Conservation (phyloP, 2,797 vertebrate species). For the Artibeus jamaicensis region DNA sequence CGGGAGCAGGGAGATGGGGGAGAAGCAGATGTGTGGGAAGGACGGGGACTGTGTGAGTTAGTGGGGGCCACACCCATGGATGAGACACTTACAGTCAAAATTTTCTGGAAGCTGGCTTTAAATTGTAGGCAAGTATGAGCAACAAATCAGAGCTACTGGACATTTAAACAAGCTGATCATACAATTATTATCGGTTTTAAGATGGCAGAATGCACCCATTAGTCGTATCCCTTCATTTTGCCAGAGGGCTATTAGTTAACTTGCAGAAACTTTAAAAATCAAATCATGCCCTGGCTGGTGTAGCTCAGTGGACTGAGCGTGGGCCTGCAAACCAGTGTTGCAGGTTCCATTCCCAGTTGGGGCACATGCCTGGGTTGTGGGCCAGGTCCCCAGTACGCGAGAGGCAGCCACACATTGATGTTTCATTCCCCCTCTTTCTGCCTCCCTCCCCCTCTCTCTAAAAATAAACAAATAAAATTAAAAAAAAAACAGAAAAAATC, state of each 20-base stretch:
- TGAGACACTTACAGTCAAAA: fast-evolving
- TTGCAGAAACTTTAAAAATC: not conserved
- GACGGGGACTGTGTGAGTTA: not conserved
- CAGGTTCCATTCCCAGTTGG: too few species aligned
- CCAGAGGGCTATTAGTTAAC: not conserved
- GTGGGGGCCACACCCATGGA: not conserved
- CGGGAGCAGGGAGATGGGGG: fast-evolving
- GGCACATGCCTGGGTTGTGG: too few species aligned
- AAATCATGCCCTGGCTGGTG: not conserved
- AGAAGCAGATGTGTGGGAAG: not conserved
- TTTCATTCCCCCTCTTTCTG: too few species aligned
- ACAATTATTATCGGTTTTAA: not conserved
- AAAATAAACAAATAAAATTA: too few species aligned
- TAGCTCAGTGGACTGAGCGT: too few species aligned
- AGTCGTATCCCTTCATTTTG: not conserved
- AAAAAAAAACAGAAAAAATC: not conserved
- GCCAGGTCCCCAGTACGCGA: too few species aligned
- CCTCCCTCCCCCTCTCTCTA: too few species aligned
- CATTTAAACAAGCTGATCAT: not conserved
- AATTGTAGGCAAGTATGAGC: not conserved
- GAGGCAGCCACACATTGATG: too few species aligned
- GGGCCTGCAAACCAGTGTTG: too few species aligned
- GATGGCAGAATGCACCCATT: not conserved
- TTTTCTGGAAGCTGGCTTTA: not conserved
- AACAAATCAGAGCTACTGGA: not conserved